Evolutionary conservation across 2,888 invertebrate species (phyloP).

Genomic region (Phoenoteleia sp.): DNA sequence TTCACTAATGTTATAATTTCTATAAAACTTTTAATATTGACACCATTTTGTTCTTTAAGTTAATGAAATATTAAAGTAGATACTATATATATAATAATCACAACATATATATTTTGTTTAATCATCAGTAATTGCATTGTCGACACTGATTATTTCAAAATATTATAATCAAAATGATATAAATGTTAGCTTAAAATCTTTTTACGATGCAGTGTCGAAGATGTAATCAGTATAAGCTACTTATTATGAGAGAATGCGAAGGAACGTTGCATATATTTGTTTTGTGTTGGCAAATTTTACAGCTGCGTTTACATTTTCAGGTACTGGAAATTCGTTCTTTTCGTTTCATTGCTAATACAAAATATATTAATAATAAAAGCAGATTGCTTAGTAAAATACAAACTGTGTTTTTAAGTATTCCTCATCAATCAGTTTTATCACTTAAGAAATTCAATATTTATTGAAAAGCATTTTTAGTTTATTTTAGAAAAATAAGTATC

Average conservation of each 20-base stretch:
- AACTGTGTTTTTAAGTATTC: no score
- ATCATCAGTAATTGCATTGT: neutral
- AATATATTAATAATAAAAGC: slow-evolving; percentile 37
- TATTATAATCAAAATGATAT: slow-evolving; percentile 30
- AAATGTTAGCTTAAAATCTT: no score
- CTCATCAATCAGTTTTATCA: no score
- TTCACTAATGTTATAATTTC: neutral
- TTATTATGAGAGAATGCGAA: neutral
- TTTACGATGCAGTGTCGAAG: neutral
- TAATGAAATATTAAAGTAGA: slow-evolving; percentile 13
- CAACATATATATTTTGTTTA: slow-evolving; percentile 28
- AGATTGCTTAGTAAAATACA: slow-evolving; percentile 39
- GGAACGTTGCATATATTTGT: slow-evolving; percentile 30
- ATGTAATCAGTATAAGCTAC: neutral
- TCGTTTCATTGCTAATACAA: slow-evolving; percentile 38
- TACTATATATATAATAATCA: neutral
- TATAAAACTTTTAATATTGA: slow-evolving; percentile 7
- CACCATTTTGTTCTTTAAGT: slow-evolving; percentile 12
- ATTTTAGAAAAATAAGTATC: no score
- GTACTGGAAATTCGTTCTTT: neutral
- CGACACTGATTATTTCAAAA: slow-evolving; percentile 4
- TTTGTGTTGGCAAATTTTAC: slow-evolving; percentile 51
- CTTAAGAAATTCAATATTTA: no score
- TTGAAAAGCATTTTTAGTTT: no score
- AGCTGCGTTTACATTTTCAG: slow-evolving; percentile 22